phyloP scores from a whole-genome alignment of 2,888 invertebrate species.

The Parelbella ahira region DNA sequence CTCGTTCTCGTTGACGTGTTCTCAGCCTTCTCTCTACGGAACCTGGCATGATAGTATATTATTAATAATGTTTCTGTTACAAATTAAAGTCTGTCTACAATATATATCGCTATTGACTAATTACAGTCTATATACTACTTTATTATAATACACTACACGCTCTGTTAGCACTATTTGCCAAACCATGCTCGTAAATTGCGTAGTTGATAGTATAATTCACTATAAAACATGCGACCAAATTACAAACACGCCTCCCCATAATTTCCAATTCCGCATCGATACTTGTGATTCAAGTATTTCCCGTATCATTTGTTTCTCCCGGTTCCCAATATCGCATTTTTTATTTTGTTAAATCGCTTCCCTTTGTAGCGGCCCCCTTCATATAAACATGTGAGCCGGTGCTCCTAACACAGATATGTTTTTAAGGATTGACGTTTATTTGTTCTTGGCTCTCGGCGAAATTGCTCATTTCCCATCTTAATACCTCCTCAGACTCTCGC shows the following conservation, averaged over 20 bases:
- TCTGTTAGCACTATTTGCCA: conserved; percentile 4
- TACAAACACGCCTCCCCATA: conserved; percentile 28
- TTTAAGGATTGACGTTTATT: conserved; percentile 74
- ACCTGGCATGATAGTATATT: too few relatives aligned
- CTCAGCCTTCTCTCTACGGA: too few relatives aligned
- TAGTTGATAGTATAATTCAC: too few relatives aligned
- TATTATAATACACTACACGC: too few relatives aligned
- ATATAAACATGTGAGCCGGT: conserved; percentile 55
- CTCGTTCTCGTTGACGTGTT: too few relatives aligned
- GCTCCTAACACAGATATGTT: conserved; percentile 68
- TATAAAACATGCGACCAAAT: conserved; percentile 15
- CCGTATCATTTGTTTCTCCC: conserved; percentile 75
- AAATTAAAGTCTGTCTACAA: too few relatives aligned
- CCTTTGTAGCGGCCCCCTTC: conserved; percentile 67
- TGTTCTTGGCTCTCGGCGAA: conserved; percentile 66
- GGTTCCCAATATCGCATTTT: conserved; percentile 67
- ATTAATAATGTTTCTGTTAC: too few relatives aligned
- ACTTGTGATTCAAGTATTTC: conserved; percentile 75
- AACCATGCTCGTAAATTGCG: conserved; percentile 1
- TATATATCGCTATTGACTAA: too few relatives aligned
- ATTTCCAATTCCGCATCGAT: conserved; percentile 68
- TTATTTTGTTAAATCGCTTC: conserved; percentile 78
- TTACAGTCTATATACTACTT: too few relatives aligned
- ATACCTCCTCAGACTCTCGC: conserved; percentile 21
- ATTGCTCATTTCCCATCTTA: conserved; percentile 53